Percentiles rank a stretch among this genome's conserved stretches.
Evolutionary conservation across 2,888 invertebrate genomes (phyloP).

Genomic region (Acrobasis consociella): DNA sequence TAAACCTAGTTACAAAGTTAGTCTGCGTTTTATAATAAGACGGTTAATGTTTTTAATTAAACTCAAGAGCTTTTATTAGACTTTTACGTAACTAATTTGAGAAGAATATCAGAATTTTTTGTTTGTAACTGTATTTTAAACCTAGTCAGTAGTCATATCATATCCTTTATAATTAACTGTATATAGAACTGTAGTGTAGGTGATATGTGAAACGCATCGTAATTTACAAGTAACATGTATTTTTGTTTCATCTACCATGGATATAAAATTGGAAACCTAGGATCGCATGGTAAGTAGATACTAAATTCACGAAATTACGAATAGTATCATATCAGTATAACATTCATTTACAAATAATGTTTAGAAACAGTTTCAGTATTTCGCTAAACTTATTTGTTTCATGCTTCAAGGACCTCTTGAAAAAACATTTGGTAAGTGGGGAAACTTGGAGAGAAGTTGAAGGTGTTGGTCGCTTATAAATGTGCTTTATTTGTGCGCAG

Average conservation of each 20-base stretch:
- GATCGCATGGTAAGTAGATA: conserved; percentile 69
- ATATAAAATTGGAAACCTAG: conserved; percentile 44
- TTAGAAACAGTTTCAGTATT: conserved; percentile 29
- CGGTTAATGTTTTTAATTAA: too few species aligned
- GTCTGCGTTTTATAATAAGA: too few species aligned
- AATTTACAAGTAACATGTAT: conserved; percentile 23
- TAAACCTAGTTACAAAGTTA: too few species aligned
- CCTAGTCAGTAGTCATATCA: too few species aligned
- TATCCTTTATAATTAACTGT: too few species aligned
- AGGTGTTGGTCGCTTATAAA: conserved; percentile 5
- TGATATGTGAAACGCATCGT: too few species aligned
- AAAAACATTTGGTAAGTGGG: conserved; percentile 65
- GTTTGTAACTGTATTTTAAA: too few species aligned
- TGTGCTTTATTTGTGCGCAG: conserved; percentile 6
- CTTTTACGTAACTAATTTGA: too few species aligned
- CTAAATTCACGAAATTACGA: background rate
- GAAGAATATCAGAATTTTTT: too few species aligned
- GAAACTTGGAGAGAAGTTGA: conserved; percentile 10
- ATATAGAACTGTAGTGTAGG: too few species aligned
- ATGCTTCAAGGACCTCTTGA: conserved; percentile 75
- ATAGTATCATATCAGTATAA: background rate
- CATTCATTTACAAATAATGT: background rate
- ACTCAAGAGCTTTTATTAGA: too few species aligned
- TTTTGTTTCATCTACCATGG: conserved; percentile 45
- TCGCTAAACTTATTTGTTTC: conserved; percentile 39